Evolutionary conservation across 2,797 vertebrate species (phyloP).

Genomic region (Loris lydekkerianus): DNA sequence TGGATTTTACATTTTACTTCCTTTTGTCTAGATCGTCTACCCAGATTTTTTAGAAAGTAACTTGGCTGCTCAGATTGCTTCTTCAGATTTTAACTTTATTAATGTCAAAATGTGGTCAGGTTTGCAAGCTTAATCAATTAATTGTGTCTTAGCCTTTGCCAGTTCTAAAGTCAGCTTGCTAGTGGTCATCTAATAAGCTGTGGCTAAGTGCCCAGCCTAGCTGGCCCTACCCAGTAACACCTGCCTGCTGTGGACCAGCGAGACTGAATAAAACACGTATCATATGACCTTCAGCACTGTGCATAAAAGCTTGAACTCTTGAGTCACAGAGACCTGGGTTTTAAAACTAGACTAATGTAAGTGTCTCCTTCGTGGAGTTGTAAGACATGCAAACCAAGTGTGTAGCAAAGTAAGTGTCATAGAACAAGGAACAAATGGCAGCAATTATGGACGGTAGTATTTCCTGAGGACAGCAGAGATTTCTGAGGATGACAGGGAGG

Average conservation of each 20-base stretch:
- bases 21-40: conserved; percentile 5
- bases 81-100: background rate
- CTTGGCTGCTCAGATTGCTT: background rate
- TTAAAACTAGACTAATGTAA: background rate
- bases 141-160: background rate
- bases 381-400: background rate
- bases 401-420: background rate
- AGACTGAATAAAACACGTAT: background rate
- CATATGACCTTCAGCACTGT: background rate
- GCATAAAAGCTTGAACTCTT: background rate
- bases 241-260: background rate
- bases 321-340: background rate
- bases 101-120: background rate
- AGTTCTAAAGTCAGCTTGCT: background rate
- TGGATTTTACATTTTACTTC: conserved; percentile 44
- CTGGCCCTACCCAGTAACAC: background rate
- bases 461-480: background rate
- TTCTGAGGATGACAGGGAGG: background rate
- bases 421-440: background rate
- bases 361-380: background rate
- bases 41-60: background rate
- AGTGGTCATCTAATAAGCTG: background rate
- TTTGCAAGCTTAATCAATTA: conserved; percentile 54
- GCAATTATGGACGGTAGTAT: background rate
- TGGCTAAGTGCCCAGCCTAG: background rate